A percentile compares a stretch with the other conserved stretches of the same genome.
Evolutionary conservation across 64 coral and sea anemone genomes (phyloP).

Genomic region (Porites lutea): DNA sequence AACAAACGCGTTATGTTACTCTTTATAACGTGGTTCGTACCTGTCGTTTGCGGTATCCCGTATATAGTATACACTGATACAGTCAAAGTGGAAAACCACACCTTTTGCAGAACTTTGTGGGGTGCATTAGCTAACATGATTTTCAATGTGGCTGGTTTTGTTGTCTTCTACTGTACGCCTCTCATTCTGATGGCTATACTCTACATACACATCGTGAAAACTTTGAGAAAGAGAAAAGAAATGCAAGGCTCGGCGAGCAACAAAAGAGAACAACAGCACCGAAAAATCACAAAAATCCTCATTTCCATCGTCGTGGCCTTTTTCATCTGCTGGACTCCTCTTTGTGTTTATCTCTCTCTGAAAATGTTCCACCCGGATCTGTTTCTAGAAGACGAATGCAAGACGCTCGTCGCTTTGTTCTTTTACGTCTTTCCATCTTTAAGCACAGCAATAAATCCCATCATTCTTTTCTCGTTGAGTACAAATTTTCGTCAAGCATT

Average conservation of each 20-base stretch:
- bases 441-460: constrained; percentile 25
- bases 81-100: constrained; percentile 22
- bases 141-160: constrained; percentile 28
- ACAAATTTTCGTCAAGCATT: constrained; percentile 30
- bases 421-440: constrained; percentile 44
- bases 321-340: constrained; percentile 43
- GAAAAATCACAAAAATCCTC: constrained; percentile 26
- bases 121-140: not conserved
- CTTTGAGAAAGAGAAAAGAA: not conserved
- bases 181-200: constrained; percentile 26
- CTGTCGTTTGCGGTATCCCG: not conserved
- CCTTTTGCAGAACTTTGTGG: constrained; percentile 33
- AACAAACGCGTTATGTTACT: not conserved
- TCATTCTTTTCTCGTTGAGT: constrained; percentile 34
- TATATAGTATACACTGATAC: not conserved
- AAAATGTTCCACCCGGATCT: constrained; percentile 20
- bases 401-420: not conserved
- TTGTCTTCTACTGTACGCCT: constrained; percentile 9
- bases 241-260: not conserved
- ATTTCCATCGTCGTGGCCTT: not conserved
- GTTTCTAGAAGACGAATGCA: constrained; percentile 12
- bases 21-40: constrained; percentile 5
- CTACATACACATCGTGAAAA: constrained; percentile 30
- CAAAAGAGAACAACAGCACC: constrained; percentile 25
- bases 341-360: constrained; percentile 15